Evolutionary conservation across 2,797 vertebrate genomes (phyloP).

Genomic region (Halcyon chelicuti): DNA sequence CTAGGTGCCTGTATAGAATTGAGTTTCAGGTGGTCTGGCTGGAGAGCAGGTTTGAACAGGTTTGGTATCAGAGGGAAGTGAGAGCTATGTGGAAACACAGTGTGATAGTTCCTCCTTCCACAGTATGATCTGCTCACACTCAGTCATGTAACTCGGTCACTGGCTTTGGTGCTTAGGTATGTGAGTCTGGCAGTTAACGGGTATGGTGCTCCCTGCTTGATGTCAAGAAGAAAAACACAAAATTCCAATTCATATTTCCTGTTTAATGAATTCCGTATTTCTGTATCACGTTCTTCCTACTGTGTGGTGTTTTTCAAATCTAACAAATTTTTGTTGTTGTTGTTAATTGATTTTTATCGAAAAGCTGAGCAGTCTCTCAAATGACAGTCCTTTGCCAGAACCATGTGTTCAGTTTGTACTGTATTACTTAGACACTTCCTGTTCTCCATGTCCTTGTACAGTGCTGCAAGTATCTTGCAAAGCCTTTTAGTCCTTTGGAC

Average conservation of each 20-base stretch:
- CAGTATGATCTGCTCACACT: background rate
- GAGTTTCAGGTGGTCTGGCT: background rate
- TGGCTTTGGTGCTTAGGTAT: background rate
- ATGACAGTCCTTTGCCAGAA: background rate
- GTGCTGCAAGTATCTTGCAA: background rate
- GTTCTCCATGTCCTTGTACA: background rate
- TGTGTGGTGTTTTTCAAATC: background rate
- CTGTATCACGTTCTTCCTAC: background rate
- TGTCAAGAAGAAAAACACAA: background rate
- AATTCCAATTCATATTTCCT: background rate
- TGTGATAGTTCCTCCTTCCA: background rate
- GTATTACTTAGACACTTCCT: background rate
- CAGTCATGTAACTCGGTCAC: background rate
- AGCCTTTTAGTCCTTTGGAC: conserved; percentile 28
- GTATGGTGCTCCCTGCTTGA: background rate
- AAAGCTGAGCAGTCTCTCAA: background rate
- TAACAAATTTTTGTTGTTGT: background rate
- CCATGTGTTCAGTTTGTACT: background rate
- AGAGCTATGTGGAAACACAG: background rate
- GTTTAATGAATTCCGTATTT: background rate
- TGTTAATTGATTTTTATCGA: background rate
- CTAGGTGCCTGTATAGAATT: background rate
- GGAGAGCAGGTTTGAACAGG: background rate
- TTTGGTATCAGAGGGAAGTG: background rate
- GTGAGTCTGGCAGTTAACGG: background rate